Conservation (phyloP, 2,113 vertebrate genomes). For the Heterotilapia buettikoferi region DNA sequence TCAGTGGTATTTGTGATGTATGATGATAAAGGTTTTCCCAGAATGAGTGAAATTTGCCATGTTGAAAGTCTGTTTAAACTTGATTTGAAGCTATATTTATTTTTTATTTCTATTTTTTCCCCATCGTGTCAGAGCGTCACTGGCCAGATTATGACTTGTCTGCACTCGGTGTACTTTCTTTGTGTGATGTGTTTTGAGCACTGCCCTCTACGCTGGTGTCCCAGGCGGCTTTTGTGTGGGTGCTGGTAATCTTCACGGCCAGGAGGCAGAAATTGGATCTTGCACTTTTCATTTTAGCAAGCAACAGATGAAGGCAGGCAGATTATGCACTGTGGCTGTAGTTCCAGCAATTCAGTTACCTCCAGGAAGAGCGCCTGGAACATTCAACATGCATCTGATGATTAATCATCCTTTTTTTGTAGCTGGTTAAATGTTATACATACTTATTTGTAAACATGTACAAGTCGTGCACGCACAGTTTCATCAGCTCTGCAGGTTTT, state of each 20-base stretch:
- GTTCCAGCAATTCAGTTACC: neutral
- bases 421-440: neutral
- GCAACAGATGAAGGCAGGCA: neutral
- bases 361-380: neutral
- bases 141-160: neutral
- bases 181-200: neutral
- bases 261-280: constrained; percentile 14
- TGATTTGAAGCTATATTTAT: neutral
- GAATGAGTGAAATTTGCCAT: neutral
- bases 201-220: constrained; percentile 15
- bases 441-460: neutral
- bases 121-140: neutral
- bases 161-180: constrained; percentile 13
- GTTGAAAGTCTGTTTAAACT: neutral
- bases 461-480: neutral
- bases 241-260: constrained; percentile 13
- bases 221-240: neutral
- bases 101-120: neutral
- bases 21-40: neutral
- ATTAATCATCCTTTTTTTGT: neutral
- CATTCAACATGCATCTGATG: neutral
- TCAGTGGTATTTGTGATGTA: neutral
- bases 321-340: neutral
- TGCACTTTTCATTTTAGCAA: constrained; percentile 21
- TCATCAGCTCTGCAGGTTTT: neutral